phyloP scores from a whole-genome alignment of 64 coral and sea anemone species.

The Hydrozoanthus tunicans region DNA sequence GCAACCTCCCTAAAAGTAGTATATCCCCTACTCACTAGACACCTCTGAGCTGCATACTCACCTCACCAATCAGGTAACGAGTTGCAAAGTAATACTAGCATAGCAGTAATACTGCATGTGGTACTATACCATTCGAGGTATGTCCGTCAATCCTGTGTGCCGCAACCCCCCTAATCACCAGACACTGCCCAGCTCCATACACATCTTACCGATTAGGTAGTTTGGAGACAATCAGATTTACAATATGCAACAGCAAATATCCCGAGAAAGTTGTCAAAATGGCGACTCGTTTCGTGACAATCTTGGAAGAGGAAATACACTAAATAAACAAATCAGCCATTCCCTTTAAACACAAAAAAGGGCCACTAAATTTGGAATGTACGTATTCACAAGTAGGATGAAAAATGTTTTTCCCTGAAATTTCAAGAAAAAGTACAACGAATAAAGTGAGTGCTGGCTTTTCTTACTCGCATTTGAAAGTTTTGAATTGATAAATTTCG shows the following conservation, averaged over 20 bases:
- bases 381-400: too few species aligned
- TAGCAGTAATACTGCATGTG: conserved; percentile 47
- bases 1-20: conserved; percentile 8
- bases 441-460: too few species aligned
- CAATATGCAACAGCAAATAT: not conserved
- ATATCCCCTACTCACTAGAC: conserved; percentile 61
- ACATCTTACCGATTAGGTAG: conserved; percentile 94
- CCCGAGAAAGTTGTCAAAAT: not conserved
- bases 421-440: too few species aligned
- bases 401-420: too few species aligned
- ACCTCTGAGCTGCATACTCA: conserved; percentile 56
- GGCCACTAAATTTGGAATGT: too few species aligned
- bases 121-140: conserved; percentile 92
- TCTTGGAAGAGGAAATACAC: too few species aligned
- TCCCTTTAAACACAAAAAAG: too few species aligned
- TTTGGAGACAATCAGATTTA: not conserved
- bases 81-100: not conserved
- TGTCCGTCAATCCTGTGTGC: conserved; percentile 70
- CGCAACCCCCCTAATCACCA: conserved; percentile 29
- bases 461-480: too few species aligned
- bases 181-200: conserved; percentile 36
- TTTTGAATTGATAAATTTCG: too few species aligned
- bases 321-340: too few species aligned
- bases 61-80: conserved; percentile 87
- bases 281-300: too few species aligned